Evolutionary conservation across 1,140 invertebrate genomes (phyloP).

Genomic region (Oreohelix idahoensis): DNA sequence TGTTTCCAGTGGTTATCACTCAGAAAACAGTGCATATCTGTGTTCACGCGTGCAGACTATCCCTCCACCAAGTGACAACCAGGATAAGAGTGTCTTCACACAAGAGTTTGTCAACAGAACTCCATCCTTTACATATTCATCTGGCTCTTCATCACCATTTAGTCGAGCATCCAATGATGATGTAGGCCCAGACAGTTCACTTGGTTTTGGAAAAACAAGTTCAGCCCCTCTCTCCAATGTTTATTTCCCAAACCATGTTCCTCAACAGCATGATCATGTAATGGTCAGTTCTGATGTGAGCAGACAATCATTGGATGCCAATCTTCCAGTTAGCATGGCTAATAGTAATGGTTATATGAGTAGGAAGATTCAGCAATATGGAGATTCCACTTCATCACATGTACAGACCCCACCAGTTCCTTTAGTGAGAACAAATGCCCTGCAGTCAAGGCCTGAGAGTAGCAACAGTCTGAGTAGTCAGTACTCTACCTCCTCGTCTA

Average conservation of each 20-base stretch:
- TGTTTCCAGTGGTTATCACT: slow-evolving; percentile 52
- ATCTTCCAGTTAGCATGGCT: not conserved
- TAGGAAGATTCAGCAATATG: not conserved
- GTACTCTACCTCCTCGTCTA: slow-evolving; percentile 65
- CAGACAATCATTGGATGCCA: not conserved
- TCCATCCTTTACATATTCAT: slow-evolving; percentile 39
- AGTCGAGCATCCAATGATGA: slow-evolving; percentile 40
- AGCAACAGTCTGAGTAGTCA: slow-evolving; percentile 63
- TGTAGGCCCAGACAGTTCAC: not conserved
- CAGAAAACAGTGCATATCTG: slow-evolving; percentile 37
- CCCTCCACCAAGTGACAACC: not conserved
- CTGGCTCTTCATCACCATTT: slow-evolving; percentile 42
- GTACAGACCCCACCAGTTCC: slow-evolving; percentile 33
- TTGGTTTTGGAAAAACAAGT: not conserved
- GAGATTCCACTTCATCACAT: not conserved
- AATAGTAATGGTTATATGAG: not conserved
- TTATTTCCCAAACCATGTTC: slow-evolving; percentile 24
- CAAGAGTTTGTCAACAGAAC: slow-evolving; percentile 53
- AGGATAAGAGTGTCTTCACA: slow-evolving; percentile 43
- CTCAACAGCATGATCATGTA: not conserved
- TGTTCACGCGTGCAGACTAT: not conserved
- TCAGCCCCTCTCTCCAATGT: slow-evolving; percentile 10
- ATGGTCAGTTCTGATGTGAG: not conserved
- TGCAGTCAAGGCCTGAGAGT: slow-evolving; percentile 61
- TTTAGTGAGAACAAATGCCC: slow-evolving; percentile 48